A percentile compares a stretch with the other conserved stretches of the same genome.
phyloP scores from a whole-genome alignment of 2,888 invertebrate species.

The Eilema caniola region DNA sequence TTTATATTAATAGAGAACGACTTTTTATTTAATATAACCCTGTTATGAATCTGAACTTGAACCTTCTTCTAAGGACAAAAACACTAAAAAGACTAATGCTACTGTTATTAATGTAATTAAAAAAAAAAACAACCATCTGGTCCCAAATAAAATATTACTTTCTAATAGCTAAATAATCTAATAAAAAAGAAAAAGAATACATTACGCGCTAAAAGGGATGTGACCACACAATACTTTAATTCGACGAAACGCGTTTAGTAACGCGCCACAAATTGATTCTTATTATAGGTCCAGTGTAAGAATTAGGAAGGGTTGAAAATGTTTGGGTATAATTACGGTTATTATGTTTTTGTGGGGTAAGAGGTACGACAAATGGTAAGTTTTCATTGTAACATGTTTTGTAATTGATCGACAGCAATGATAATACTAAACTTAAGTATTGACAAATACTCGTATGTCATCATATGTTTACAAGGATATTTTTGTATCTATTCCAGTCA shows the following conservation, averaged over 20 bases:
- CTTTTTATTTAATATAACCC: too few relatives aligned
- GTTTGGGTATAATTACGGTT: constrained; percentile 49
- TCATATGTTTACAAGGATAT: too few relatives aligned
- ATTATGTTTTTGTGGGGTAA: constrained; percentile 27
- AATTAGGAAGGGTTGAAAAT: constrained; percentile 58
- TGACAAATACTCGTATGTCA: too few relatives aligned
- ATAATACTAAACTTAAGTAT: too few relatives aligned
- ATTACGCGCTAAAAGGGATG: constrained; percentile 49
- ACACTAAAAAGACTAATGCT: not conserved
- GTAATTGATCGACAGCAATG: not conserved
- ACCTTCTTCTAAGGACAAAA: too few relatives aligned
- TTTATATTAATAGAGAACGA: too few relatives aligned
- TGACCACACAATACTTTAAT: constrained; percentile 65
- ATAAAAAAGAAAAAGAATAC: constrained; percentile 42
- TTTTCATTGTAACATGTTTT: not conserved
- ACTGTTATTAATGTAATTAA: not conserved
- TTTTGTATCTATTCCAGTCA: too few relatives aligned
- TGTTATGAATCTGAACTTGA: too few relatives aligned
- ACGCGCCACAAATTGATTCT: constrained; percentile 79
- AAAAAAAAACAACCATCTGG: constrained; percentile 30
- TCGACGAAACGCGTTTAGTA: constrained; percentile 71
- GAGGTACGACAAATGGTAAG: constrained; percentile 7
- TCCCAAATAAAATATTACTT: constrained; percentile 7
- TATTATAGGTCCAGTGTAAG: constrained; percentile 67
- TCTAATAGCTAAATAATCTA: constrained; percentile 22